Evolutionary conservation across 2,888 invertebrate species (phyloP).

Genomic region (Dolichopus griseipennis): DNA sequence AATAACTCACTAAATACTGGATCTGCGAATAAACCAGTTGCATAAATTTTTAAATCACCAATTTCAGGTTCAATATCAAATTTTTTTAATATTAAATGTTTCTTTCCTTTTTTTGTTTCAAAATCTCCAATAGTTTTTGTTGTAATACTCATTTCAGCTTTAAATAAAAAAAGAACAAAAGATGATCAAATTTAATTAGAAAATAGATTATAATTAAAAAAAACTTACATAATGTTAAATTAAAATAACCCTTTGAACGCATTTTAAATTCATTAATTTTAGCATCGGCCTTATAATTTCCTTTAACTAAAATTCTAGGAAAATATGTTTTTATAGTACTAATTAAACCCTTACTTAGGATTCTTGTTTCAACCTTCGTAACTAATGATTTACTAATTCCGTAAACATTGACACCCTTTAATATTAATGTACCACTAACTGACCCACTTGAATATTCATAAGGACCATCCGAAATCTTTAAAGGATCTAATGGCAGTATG

Average conservation of each 20-base stretch:
- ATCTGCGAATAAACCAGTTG: conserved; percentile 53
- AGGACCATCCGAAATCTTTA: conserved; percentile 31
- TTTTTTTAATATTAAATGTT: conserved; percentile 49
- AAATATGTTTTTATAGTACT: conserved; percentile 51
- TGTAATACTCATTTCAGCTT: conserved; percentile 51
- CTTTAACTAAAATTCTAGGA: conserved; percentile 49
- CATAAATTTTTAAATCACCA: conserved; percentile 51
- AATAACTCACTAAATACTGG: conserved; percentile 54
- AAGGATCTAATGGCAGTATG: conserved; percentile 40
- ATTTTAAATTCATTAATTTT: conserved; percentile 52
- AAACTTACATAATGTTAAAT: conserved; percentile 47
- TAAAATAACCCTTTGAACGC: conserved; percentile 52
- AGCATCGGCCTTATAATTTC: conserved; percentile 55
- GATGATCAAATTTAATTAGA: conserved; percentile 9
- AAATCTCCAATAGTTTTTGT: conserved; percentile 52
- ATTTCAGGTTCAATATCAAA: conserved; percentile 57
- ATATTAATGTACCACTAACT: conserved; percentile 33
- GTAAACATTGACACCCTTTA: conserved; percentile 48
- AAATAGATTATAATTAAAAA: not conserved
- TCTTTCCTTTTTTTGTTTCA: conserved; percentile 47
- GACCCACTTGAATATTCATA: conserved; percentile 34
- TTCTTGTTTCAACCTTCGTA: conserved; percentile 48
- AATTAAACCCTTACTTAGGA: conserved; percentile 48
- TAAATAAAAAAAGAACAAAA: conserved; percentile 20
- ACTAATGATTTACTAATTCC: conserved; percentile 50